These are phyloP conservation scores for Anguilla marmorata DNA, from an alignment of 2,797 vertebrate species.

Conservation along the genomic window DNA sequence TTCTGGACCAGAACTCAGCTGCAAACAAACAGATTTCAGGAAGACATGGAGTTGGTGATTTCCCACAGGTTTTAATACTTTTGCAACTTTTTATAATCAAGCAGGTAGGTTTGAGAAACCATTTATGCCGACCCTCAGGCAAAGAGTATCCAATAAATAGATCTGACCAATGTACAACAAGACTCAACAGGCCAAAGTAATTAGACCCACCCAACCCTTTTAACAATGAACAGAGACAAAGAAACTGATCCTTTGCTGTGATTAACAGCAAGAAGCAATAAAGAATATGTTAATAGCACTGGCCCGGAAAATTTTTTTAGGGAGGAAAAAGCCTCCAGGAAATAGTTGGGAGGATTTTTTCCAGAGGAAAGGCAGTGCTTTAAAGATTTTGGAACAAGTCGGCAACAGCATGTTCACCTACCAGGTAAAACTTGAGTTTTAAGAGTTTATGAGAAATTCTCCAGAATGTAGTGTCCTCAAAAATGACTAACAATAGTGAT, in stretches of 20 bases:
- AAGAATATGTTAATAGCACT: not conserved
- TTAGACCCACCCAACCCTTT: not conserved
- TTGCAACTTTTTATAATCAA: not conserved
- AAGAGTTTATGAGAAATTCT: not conserved
- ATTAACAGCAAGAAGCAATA: not conserved
- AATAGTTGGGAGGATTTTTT: not conserved
- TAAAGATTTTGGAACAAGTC: not conserved
- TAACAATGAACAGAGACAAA: not conserved
- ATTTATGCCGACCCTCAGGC: not conserved
- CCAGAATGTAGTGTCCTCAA: not conserved
- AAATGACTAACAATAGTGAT: not conserved
- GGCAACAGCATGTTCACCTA: not conserved
- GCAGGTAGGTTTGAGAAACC: not conserved
- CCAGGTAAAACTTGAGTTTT: not conserved
- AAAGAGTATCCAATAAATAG: not conserved
- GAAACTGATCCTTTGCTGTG: not conserved
- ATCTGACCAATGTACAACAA: not conserved
- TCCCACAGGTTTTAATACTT: not conserved
- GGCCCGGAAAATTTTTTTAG: not conserved
- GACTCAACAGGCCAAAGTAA: not conserved
- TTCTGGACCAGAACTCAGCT: slow-evolving; percentile 83
- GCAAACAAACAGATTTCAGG: slow-evolving; percentile 35
- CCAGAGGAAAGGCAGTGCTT: not conserved
- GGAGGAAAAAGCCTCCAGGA: not conserved
- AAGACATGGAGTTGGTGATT: not conserved